Conservation (phyloP, 2,113 vertebrate genomes). For the Monopterus albus region DNA sequence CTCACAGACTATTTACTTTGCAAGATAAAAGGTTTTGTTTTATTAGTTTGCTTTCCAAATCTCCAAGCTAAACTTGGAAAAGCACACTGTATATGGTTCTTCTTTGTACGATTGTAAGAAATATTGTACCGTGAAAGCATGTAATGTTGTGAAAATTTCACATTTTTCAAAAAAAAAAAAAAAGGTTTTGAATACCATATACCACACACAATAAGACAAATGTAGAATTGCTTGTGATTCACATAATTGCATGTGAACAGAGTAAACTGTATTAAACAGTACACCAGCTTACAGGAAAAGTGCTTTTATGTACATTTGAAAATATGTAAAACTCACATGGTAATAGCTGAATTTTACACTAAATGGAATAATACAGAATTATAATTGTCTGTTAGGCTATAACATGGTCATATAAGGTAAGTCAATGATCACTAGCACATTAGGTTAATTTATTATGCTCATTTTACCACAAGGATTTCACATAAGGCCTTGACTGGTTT, state of each 20-base stretch:
- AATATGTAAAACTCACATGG: neutral
- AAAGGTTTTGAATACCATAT: neutral
- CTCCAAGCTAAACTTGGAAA: slow-evolving; percentile 36
- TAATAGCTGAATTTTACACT: neutral
- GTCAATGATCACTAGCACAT: too few species aligned
- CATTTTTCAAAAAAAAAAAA: slow-evolving; percentile 68
- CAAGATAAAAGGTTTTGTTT: slow-evolving; percentile 39
- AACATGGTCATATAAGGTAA: neutral
- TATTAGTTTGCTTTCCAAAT: slow-evolving; percentile 44
- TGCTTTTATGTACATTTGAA: neutral
- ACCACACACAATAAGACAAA: neutral
- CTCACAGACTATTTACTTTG: slow-evolving; percentile 45
- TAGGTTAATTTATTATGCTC: too few species aligned
- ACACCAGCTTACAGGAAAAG: too few species aligned
- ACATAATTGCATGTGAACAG: neutral
- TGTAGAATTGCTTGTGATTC: neutral
- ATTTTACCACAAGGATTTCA: neutral
- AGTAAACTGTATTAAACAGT: neutral
- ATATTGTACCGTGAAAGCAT: slow-evolving; percentile 69
- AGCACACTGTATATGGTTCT: slow-evolving; percentile 64
- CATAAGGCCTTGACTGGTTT: neutral
- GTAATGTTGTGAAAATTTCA: slow-evolving; percentile 73
- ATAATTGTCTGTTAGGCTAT: neutral
- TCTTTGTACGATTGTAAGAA: slow-evolving; percentile 54
- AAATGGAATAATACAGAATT: neutral